A percentile compares a stretch with the other conserved stretches of the same genome.
phyloP scores from a whole-genome alignment of 2,113 vertebrate species.

The Myotis lucifugus region DNA sequence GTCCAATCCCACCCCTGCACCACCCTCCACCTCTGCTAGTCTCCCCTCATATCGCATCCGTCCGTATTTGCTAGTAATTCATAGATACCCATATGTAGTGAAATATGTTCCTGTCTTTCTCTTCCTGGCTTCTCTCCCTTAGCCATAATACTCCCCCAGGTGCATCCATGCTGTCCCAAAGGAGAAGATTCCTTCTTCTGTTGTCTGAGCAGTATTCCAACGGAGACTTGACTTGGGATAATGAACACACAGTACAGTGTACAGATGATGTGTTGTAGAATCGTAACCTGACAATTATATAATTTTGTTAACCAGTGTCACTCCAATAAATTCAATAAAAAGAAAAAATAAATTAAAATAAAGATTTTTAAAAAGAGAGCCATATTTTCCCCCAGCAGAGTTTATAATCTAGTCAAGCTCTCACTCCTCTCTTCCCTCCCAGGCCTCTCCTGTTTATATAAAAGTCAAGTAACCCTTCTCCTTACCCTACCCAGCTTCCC shows the following conservation, averaged over 20 bases:
- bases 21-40: no score
- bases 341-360: neutral
- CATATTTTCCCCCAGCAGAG: rapidly evolving
- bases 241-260: neutral
- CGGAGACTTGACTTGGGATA: neutral
- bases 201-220: neutral
- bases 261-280: neutral
- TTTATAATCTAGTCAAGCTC: neutral
- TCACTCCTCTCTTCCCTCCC: neutral
- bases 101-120: neutral
- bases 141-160: neutral
- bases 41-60: no score
- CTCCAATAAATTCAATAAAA: neutral
- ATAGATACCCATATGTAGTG: no score
- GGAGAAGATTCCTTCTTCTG: neutral
- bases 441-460: neutral
- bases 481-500: constrained; percentile 25
- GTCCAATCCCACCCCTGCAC: no score
- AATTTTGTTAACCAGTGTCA: neutral
- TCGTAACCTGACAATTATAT: neutral
- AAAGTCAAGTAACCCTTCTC: constrained; percentile 34
- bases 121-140: neutral
- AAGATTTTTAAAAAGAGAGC: neutral
- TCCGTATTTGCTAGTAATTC: no score
- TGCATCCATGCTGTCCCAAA: neutral